phyloP scores from a whole-genome alignment of 2,113 vertebrate genomes.

The Pygoscelis antarcticus region DNA sequence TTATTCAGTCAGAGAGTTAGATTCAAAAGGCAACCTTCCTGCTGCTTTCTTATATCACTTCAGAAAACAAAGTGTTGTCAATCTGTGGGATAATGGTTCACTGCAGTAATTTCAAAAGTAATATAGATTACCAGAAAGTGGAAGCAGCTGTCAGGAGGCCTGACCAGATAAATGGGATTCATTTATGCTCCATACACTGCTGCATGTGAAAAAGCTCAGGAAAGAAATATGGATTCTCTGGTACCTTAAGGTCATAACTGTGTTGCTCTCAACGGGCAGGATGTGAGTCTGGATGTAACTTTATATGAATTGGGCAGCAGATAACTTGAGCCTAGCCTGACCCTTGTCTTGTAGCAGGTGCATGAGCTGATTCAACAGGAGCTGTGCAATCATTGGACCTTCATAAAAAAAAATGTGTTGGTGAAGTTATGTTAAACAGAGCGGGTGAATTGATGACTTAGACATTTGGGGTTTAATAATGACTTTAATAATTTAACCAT shows the following conservation, averaged over 20 bases:
- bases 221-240: not conserved
- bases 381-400: not conserved
- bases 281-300: not conserved
- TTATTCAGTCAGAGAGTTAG: not conserved
- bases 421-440: not conserved
- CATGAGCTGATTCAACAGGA: not conserved
- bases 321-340: not conserved
- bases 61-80: constrained; percentile 38
- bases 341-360: not conserved
- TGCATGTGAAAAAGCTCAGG: not conserved
- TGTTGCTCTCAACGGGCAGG: not conserved
- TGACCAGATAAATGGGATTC: constrained; percentile 24
- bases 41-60: not conserved
- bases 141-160: constrained; percentile 14
- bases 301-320: not conserved
- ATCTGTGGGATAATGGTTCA: constrained; percentile 8
- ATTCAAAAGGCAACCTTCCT: constrained; percentile 2
- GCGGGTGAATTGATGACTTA: constrained; percentile 6
- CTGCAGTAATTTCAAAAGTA: constrained; percentile 22
- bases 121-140: constrained; percentile 22
- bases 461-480: constrained; percentile 38
- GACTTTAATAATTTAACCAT: constrained; percentile 65
- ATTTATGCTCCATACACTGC: not conserved
- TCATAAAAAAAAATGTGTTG: not conserved
- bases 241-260: not conserved